Conservation (phyloP, 2,113 vertebrate genomes). For the Brienomyrus longianalis region DNA sequence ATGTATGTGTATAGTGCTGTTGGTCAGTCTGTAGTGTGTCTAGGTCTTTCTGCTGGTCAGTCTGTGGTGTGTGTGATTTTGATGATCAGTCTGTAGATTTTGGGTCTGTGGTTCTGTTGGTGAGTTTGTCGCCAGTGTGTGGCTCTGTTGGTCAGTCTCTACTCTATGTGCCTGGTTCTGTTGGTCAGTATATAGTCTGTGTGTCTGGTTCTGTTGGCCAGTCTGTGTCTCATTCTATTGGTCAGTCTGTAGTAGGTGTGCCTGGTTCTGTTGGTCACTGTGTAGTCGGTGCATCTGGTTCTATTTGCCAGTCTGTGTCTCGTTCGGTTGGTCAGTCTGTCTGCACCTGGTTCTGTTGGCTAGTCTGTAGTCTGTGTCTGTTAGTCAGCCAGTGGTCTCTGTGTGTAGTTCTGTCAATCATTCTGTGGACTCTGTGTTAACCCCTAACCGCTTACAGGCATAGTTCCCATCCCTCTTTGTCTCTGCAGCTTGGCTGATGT, state of each 20-base stretch:
- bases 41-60: not conserved
- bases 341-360: not conserved
- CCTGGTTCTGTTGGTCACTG: not conserved
- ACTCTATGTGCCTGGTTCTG: not conserved
- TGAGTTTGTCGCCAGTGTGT: not conserved
- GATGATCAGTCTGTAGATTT: not conserved
- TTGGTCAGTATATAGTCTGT: not conserved
- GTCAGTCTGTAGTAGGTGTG: not conserved
- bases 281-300: not conserved
- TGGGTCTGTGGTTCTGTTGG: not conserved
- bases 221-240: not conserved
- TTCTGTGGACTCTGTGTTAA: not conserved
- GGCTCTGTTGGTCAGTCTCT: not conserved
- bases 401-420: not conserved
- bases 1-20: not conserved
- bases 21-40: constrained; percentile 1
- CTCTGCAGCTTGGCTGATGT: constrained; percentile 25
- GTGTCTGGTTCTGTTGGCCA: not conserved
- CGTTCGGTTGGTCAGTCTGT: not conserved
- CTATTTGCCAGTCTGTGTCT: not conserved
- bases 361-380: not conserved
- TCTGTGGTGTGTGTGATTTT: not conserved
- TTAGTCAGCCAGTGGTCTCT: not conserved
- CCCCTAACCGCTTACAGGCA: not conserved
- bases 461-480: not conserved